Evolutionary conservation across 2,797 vertebrate species (phyloP).

Genomic region (Clamator glandarius): DNA sequence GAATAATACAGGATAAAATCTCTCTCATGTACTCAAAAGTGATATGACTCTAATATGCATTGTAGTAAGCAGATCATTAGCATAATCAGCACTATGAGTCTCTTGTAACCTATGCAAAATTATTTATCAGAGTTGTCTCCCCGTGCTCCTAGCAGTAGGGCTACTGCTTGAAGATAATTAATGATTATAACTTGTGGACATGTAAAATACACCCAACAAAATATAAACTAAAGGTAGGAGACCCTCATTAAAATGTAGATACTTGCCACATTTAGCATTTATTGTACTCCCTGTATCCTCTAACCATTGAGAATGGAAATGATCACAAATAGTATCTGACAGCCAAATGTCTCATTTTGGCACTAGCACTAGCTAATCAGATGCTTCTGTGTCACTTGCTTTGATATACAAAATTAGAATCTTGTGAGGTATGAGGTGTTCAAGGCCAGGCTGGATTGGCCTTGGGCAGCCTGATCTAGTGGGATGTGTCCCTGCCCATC

Average conservation of each 20-base stretch:
- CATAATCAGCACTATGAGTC: background rate
- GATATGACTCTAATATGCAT: background rate
- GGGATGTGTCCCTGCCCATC: too few species aligned
- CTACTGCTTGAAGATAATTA: background rate
- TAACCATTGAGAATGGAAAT: background rate
- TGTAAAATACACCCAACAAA: background rate
- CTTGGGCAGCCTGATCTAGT: too few species aligned
- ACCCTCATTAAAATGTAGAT: background rate
- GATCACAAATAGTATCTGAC: background rate
- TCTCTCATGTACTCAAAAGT: background rate
- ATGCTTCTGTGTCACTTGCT: background rate
- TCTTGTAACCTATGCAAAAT: background rate
- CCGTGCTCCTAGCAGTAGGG: background rate
- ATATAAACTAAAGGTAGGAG: background rate
- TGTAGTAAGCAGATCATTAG: background rate
- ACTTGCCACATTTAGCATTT: background rate
- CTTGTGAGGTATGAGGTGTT: background rate
- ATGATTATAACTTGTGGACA: background rate
- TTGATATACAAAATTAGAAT: slow-evolving; percentile 4
- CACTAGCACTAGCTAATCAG: background rate
- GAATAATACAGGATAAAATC: background rate
- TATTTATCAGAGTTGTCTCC: background rate
- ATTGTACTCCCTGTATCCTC: background rate
- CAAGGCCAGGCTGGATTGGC: too few species aligned
- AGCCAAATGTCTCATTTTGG: background rate